Conservation (phyloP, 64 coral and sea anemone genomes). For the Pachyseris speciosa region DNA sequence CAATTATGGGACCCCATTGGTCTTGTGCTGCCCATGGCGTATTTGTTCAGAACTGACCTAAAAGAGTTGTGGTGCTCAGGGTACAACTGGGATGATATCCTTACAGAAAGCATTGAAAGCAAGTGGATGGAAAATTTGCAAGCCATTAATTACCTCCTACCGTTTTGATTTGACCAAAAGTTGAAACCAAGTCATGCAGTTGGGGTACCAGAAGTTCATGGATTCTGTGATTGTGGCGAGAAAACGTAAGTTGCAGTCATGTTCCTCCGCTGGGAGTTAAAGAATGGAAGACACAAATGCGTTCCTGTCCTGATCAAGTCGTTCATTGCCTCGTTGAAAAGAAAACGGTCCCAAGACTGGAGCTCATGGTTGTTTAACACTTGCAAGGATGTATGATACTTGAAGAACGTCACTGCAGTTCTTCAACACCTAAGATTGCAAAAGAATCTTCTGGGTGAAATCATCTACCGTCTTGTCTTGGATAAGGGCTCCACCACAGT, state of each 20-base stretch:
- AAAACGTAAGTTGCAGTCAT: conserved; percentile 48
- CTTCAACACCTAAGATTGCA: conserved; percentile 33
- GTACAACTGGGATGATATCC: conserved; percentile 43
- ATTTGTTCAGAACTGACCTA: conserved; percentile 51
- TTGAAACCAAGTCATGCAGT: conserved; percentile 42
- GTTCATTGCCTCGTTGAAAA: conserved; percentile 64
- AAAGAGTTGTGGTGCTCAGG: no score
- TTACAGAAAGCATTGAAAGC: neutral
- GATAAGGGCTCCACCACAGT: neutral
- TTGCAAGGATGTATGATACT: conserved; percentile 60
- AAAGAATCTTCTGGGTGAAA: neutral
- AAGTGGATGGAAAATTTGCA: conserved; percentile 36
- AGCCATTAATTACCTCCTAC: conserved; percentile 26
- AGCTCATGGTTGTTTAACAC: conserved; percentile 52
- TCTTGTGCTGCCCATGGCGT: conserved; percentile 15
- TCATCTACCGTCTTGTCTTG: conserved; percentile 34
- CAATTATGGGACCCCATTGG: conserved; percentile 67
- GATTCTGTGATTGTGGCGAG: conserved; percentile 50
- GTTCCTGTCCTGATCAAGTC: conserved; percentile 56
- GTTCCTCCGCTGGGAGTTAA: conserved; percentile 55
- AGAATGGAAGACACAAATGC: conserved; percentile 22
- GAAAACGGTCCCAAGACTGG: conserved; percentile 54
- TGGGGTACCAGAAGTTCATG: conserved; percentile 36
- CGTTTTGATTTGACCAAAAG: neutral
- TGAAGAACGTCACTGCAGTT: conserved; percentile 60